Evolutionary conservation across 2,797 vertebrate genomes (phyloP), one percentile per base, ranked within the genome.

Genomic region (Ataeniobius toweri): DNA sequence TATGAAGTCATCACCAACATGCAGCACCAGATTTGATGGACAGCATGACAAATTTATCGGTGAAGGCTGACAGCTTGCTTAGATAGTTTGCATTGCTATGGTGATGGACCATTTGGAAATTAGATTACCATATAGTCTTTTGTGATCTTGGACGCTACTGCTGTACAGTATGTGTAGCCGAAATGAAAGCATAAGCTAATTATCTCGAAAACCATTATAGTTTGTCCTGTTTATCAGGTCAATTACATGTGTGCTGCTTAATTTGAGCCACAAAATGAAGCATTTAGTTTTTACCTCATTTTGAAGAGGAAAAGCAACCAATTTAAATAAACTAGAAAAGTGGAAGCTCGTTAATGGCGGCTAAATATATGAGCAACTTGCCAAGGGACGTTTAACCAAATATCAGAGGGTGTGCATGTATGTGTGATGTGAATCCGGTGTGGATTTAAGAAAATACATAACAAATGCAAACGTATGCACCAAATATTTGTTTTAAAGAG

Each of bases 81-180:
- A 46, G 20, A 82, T 69, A 70, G 77, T 81, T 71, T 39, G 36
- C 56, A 72, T 59, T 58, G 39, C 65, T 20, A 10, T 0, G 50
- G 72, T n/a, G 2, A 51, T 39, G 36, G 41, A 26, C 63, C 44
- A 55, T 77, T 81, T 58, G 12, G 53, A 88, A 83, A 85, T 81
- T 61, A 58, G 13, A 83, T 74, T 56, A 48, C 68, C 68, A 28
- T 39, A n/a, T 58, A 79, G 41, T 61, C 48, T 22, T 24, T 5
- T 53, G 13, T 53, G 41, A 51, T n/a, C 22, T 31, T 28, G 24
- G 41, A 72, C 36, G 18, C 71, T 26, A 28, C 59, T 71, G 44
- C 68, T 28, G 69, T 22, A 53, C 48, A 55, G 50, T 71, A 3
- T n/a, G 14, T 79, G 31, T 28, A 44, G 36, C 67, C 28, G 63